A percentile compares a stretch with the other conserved stretches of the same genome.
Conservation (phyloP, 2,888 invertebrate species). For the Ditula angustiorana region DNA sequence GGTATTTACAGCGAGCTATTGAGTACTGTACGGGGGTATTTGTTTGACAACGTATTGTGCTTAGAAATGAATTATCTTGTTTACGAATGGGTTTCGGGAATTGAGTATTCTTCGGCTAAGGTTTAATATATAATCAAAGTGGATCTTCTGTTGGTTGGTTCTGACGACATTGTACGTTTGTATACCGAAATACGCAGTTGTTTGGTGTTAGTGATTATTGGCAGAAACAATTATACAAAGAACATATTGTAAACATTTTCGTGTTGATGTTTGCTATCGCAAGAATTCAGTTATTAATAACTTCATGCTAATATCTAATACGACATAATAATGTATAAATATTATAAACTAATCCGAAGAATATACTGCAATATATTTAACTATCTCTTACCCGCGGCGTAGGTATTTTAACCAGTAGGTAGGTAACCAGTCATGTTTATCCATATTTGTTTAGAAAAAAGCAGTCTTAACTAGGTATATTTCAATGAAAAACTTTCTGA, state of each 20-base stretch:
- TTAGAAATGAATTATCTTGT: neutral
- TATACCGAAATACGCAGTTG: neutral
- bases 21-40: neutral
- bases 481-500: slow-evolving; percentile 26
- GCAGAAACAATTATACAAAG: no score
- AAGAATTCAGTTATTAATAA: no score
- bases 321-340: no score
- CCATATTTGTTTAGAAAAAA: no score
- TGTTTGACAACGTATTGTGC: slow-evolving; percentile 6
- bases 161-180: neutral
- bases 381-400: no score
- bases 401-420: no score
- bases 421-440: no score
- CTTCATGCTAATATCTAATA: no score
- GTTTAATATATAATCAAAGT: slow-evolving; percentile 2
- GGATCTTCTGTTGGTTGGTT: neutral
- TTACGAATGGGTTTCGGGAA: slow-evolving; percentile 7
- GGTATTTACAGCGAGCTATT: neutral
- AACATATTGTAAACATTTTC: no score
- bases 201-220: neutral
- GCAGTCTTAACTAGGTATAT: neutral
- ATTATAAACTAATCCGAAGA: no score
- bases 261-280: no score
- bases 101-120: neutral
- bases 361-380: no score